A percentile compares a stretch with the other conserved stretches of the same genome.
Evolutionary conservation across 2,113 vertebrate genomes (phyloP).

Genomic region (Merops nubicus): DNA sequence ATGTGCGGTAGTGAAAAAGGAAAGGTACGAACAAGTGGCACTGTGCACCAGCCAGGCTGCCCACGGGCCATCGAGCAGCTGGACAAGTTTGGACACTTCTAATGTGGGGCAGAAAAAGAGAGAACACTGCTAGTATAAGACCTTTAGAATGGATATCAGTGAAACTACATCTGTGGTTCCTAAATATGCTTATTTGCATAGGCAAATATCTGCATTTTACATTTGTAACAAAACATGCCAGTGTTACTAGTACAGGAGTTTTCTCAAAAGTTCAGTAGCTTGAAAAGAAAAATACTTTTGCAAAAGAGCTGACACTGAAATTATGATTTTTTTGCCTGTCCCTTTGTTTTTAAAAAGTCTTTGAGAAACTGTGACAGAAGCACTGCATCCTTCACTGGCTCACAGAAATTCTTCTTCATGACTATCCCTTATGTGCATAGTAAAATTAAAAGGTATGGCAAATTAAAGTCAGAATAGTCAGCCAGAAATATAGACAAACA

Average conservation of each 20-base stretch:
- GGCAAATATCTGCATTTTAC: neutral
- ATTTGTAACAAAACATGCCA: neutral
- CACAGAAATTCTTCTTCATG: neutral
- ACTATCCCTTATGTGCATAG: neutral
- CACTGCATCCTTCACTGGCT: neutral
- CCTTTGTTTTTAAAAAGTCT: neutral
- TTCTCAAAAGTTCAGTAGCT: neutral
- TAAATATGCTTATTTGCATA: neutral
- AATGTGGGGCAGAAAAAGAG: neutral
- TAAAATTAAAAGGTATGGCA: neutral
- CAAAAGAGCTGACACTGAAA: neutral
- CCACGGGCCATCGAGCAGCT: neutral
- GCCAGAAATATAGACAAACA: neutral
- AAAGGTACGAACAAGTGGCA: neutral
- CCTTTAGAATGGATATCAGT: neutral
- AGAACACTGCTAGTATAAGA: neutral
- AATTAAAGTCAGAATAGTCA: neutral
- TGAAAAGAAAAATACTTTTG: neutral
- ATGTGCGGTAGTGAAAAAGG: neutral
- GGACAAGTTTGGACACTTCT: neutral
- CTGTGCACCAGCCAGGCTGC: neutral
- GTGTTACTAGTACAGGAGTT: neutral
- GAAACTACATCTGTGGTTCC: neutral
- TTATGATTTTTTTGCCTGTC: rapidly evolving
- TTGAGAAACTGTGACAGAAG: neutral